Evolutionary conservation across 2,797 vertebrate genomes (phyloP), one percentile per base, ranked within the genome.

Genomic region (Bradypodion ventrale): DNA sequence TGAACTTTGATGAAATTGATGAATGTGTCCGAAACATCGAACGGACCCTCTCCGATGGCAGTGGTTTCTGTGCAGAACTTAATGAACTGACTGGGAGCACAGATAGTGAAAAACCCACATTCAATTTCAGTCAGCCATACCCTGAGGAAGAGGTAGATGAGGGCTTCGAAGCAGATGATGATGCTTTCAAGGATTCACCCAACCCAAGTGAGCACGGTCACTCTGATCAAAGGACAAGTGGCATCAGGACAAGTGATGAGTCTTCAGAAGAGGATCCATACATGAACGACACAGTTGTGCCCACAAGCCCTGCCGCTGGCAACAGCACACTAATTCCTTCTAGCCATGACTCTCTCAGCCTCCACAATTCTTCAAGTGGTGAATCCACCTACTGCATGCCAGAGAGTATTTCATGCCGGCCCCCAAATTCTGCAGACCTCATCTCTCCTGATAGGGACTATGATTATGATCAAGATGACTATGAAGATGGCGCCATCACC

Each of bases 211-310:
- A 99, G 91, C 98, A 98, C 0, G 98, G 97, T 62, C 98, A 98
- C 92, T 99, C 98, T 0, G 98, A 99, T 89, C 98, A 99, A 96
- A 96, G 98, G 25, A 99, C 98, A 0, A 99, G 98, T 6, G 98
- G 98, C 65, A 99, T 99, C 93, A 95, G 98, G 19, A 99, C 98
- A 0, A 99, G 98, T 0, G 98, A 99, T n/a, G 98, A 99, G 93
- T 99, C 98, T 0, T 99, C 98, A 0, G 98, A 99, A 91, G 98
- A 99, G 84, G 98, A 99, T 93, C 98, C 98, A 0, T 99, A 99
- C 21, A 97, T 98, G 95, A 99, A 99, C 1, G 98, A 99, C 0
- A 96, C 96, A 0, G 92, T 97, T 87, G 95, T 96, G 83, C 96
- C 97, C 4, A 92, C 96, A 0, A 86, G 95, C 76, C 89, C 94